These are phyloP conservation scores for Masticophis lateralis DNA, from an alignment of 2,797 vertebrate genomes.

Conservation along the genomic window DNA sequence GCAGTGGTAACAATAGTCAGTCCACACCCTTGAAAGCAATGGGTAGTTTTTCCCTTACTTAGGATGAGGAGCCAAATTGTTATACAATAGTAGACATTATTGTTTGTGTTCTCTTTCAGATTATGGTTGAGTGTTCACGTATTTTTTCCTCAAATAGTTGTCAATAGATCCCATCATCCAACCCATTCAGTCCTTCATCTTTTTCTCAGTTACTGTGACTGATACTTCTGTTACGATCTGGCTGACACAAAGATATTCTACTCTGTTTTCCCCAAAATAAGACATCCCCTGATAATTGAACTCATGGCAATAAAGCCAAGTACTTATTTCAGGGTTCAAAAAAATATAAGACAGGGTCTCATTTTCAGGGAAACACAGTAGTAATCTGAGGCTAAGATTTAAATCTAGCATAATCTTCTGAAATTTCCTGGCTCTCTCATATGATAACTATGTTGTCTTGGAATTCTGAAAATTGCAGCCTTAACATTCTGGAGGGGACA, in stretches of 20 bases:
- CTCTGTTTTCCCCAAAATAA: too few species aligned
- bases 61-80: neutral
- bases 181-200: neutral
- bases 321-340: too few species aligned
- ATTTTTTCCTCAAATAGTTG: neutral
- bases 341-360: too few species aligned
- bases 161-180: neutral
- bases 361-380: too few species aligned
- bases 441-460: neutral
- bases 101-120: neutral
- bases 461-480: neutral
- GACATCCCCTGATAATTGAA: too few species aligned
- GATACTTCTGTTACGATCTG: neutral
- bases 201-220: neutral
- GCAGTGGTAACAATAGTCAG: neutral
- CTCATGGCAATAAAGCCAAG: too few species aligned
- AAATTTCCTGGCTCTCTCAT: neutral
- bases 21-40: neutral
- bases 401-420: neutral
- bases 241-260: neutral
- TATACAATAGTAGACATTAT: neutral
- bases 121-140: neutral
- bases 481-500: neutral
- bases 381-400: too few species aligned
- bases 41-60: neutral